Conservation (phyloP, 2,888 invertebrate species). For the Chirona hameri region DNA sequence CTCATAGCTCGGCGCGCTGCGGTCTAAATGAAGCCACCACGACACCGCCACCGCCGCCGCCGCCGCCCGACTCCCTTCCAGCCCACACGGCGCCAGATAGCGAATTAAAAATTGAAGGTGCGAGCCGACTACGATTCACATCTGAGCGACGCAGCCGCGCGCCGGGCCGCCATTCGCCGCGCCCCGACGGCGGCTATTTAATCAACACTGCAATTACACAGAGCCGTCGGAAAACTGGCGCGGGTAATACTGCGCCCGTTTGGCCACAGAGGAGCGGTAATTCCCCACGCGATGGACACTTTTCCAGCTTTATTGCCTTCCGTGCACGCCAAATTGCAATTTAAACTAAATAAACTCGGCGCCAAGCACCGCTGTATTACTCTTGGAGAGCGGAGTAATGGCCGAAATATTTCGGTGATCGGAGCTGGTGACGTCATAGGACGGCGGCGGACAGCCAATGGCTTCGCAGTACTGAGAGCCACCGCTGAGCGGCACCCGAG, state of each 20-base stretch:
- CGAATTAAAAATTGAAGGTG: conserved; percentile 9
- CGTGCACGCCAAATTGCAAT: conserved; percentile 29
- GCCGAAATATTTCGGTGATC: conserved; percentile 14
- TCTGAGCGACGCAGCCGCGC: neutral
- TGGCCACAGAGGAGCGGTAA: conserved; percentile 9
- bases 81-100: neutral
- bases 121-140: neutral
- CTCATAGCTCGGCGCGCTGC: neutral
- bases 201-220: conserved; percentile 25
- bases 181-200: neutral
- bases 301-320: conserved; percentile 25
- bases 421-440: neutral
- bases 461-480: neutral
- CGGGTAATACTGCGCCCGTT: neutral
- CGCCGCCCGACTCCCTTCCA: neutral
- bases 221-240: neutral
- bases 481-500: neutral
- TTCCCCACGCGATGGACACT: conserved; percentile 22
- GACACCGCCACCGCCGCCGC: neutral
- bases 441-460: too few species aligned
- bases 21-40: neutral
- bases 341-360: conserved; percentile 29
- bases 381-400: conserved; percentile 9
- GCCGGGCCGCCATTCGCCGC: neutral
- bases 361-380: conserved; percentile 3